Evolutionary conservation across 2,113 vertebrate genomes (phyloP).

Genomic region (Thinocorus orbignyianus): DNA sequence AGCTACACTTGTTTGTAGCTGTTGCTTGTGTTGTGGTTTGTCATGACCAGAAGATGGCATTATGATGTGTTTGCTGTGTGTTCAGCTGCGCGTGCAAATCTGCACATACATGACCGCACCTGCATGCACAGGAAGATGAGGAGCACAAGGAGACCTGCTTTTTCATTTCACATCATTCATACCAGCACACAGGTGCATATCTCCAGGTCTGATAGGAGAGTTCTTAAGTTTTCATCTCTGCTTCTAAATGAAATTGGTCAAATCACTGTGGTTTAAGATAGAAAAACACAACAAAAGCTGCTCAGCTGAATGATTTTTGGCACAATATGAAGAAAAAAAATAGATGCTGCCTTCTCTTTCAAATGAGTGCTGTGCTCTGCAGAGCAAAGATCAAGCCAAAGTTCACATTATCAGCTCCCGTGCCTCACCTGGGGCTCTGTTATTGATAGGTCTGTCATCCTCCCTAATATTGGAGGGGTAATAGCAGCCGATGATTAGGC

Average conservation of each 20-base stretch:
- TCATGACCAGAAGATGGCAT: background rate
- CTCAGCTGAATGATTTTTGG: constrained; percentile 84
- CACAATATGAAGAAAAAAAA: constrained; percentile 79
- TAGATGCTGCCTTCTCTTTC: constrained; percentile 81
- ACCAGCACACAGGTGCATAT: background rate
- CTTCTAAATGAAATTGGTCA: constrained; percentile 72
- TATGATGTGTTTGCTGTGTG: background rate
- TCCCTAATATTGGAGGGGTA: constrained; percentile 90
- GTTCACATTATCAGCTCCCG: constrained; percentile 71
- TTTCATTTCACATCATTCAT: background rate
- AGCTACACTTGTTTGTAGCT: background rate
- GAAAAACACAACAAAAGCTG: constrained; percentile 59
- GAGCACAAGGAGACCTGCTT: background rate
- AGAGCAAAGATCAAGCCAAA: constrained; percentile 89
- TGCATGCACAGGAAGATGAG: accelerated
- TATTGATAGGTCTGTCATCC: constrained; percentile 97
- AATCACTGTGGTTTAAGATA: constrained; percentile 33
- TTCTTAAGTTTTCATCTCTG: constrained; percentile 45
- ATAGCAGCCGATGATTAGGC: constrained; percentile 91
- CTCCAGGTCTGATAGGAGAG: background rate
- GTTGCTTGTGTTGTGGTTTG: background rate
- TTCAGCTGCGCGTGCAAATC: background rate
- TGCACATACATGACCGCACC: background rate
- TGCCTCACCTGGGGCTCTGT: constrained; percentile 79
- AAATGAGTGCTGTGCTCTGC: constrained; percentile 82